Evolutionary conservation across 2,888 invertebrate genomes (phyloP).

Genomic region (Fabriciana adippe): DNA sequence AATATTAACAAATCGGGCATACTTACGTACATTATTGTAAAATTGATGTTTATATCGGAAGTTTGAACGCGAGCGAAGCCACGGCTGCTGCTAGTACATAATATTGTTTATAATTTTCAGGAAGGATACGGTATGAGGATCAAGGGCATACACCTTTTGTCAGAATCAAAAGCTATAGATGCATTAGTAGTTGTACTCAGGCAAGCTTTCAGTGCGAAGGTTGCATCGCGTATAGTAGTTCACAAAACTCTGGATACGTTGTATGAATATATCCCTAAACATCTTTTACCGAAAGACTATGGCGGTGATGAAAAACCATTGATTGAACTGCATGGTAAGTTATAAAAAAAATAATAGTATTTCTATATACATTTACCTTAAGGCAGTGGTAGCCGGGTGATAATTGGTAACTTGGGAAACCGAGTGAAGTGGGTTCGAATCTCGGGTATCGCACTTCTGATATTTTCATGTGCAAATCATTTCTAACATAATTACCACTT

Average conservation of each 20-base stretch:
- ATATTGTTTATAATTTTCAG: slow-evolving; percentile 35
- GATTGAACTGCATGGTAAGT: slow-evolving; percentile 37
- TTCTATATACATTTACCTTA: too few relatives aligned
- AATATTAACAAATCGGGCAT: too few relatives aligned
- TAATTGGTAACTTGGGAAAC: too few relatives aligned
- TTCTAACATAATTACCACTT: too few relatives aligned
- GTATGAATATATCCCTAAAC: slow-evolving; percentile 44
- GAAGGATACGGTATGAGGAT: slow-evolving; percentile 53
- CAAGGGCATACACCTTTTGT: slow-evolving; percentile 54
- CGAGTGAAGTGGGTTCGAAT: too few relatives aligned
- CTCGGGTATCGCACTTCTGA: too few relatives aligned
- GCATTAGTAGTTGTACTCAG: slow-evolving; percentile 49
- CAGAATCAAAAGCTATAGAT: slow-evolving; percentile 53
- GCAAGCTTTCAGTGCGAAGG: slow-evolving; percentile 52
- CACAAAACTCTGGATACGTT: slow-evolving; percentile 50
- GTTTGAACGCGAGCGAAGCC: too few relatives aligned
- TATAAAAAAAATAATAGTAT: too few relatives aligned
- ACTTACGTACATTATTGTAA: too few relatives aligned
- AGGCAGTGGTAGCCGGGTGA: too few relatives aligned
- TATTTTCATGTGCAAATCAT: too few relatives aligned
- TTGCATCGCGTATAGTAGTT: slow-evolving; percentile 49
- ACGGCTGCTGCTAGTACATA: neutral
- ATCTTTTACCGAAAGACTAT: slow-evolving; percentile 49
- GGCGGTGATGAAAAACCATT: slow-evolving; percentile 45
- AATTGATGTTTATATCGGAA: too few relatives aligned